Conservation (phyloP, 2,888 invertebrate species). For the Drosophila recens region DNA sequence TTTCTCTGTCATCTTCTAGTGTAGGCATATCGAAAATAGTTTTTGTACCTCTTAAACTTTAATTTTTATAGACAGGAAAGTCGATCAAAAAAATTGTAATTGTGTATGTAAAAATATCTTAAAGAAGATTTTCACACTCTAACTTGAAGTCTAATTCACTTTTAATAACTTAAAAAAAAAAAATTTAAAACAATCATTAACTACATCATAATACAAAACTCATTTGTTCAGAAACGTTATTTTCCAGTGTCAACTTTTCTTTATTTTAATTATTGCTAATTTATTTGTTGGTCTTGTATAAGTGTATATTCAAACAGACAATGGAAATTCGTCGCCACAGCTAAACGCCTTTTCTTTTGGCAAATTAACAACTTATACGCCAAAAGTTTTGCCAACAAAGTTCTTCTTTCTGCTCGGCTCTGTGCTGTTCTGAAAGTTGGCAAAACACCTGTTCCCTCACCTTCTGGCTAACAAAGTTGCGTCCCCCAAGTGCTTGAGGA, state of each 20-base stretch:
- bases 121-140: too few relatives aligned
- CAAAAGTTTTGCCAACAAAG: conserved; percentile 68
- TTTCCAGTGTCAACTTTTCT: background rate
- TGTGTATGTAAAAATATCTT: too few relatives aligned
- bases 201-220: background rate
- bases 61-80: conserved; percentile 31
- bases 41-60: conserved; percentile 1
- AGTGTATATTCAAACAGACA: conserved; percentile 37
- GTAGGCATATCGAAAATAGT: conserved; percentile 13
- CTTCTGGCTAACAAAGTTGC: conserved; percentile 68
- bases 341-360: conserved; percentile 77
- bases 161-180: too few relatives aligned
- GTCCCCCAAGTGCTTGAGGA: conserved; percentile 28
- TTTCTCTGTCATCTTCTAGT: background rate
- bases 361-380: conserved; percentile 80
- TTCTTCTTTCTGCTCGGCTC: conserved; percentile 61
- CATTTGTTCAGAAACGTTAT: background rate
- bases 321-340: conserved; percentile 64
- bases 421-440: conserved; percentile 57
- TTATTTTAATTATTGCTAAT: conserved; percentile 5
- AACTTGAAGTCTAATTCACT: too few relatives aligned
- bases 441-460: conserved; percentile 68
- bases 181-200: background rate
- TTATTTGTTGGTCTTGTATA: conserved; percentile 6
- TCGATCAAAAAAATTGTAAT: background rate